These are phyloP conservation scores for Sciurus niger DNA, from an alignment of 2,113 vertebrate species.

Conservation along the genomic window DNA sequence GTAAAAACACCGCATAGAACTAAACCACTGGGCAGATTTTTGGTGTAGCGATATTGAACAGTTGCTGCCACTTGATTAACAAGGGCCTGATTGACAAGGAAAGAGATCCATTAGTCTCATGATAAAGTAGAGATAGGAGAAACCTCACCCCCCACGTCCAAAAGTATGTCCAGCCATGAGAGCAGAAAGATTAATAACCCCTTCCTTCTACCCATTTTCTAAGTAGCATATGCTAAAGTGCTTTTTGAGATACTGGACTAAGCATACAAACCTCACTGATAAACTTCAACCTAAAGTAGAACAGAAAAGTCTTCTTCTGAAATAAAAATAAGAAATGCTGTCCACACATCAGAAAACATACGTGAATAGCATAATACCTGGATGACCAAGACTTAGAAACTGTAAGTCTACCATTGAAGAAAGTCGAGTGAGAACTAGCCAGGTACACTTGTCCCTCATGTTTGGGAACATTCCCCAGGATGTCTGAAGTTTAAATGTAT, in stretches of 20 bases:
- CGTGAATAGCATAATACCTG: neutral
- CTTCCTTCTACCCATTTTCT: neutral
- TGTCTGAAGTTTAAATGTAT: neutral
- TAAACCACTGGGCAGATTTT: constrained; percentile 82
- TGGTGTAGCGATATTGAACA: constrained; percentile 80
- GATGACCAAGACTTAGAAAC: neutral
- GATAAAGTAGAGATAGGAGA: neutral
- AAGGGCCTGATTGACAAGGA: constrained; percentile 82
- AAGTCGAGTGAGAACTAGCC: neutral
- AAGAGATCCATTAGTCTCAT: neutral
- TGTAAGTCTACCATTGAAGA: neutral
- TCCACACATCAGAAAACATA: neutral
- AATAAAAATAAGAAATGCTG: neutral
- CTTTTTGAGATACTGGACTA: neutral
- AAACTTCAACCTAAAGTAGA: neutral
- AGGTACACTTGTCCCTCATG: neutral
- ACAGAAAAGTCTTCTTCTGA: neutral
- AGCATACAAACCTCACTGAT: neutral
- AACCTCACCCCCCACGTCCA: neutral
- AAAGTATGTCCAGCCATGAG: neutral
- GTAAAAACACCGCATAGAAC: constrained; percentile 85
- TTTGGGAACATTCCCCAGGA: neutral
- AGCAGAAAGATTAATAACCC: neutral
- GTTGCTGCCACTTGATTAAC: constrained; percentile 88
- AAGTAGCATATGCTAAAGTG: neutral